These are phyloP conservation scores for Scaptomyza cyrtandrae DNA, from an alignment of 2,888 invertebrate species.

Conservation along the genomic window DNA sequence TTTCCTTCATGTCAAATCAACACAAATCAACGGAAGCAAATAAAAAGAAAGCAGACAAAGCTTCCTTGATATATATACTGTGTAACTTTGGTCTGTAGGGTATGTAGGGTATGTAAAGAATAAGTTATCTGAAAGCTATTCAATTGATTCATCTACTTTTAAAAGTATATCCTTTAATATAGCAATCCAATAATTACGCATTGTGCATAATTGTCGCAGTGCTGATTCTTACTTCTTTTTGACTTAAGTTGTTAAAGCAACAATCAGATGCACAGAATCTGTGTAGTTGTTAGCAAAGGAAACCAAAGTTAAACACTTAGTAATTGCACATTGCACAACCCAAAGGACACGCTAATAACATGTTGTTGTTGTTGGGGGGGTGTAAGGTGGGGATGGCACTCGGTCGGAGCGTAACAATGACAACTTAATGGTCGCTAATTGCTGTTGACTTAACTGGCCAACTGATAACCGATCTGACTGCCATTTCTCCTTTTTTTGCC, in stretches of 20 bases:
- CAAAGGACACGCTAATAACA: not conserved
- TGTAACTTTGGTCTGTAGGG: too few species aligned
- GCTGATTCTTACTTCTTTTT: too few species aligned
- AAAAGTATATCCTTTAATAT: not conserved
- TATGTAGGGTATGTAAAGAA: too few species aligned
- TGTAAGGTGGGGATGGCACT: not conserved
- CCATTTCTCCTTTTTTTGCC: not conserved
- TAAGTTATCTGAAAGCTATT: too few species aligned
- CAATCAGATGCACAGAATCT: not conserved
- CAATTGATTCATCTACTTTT: too few species aligned
- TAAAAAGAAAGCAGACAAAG: not conserved
- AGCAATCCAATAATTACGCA: too few species aligned
- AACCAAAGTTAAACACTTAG: not conserved
- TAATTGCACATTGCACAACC: not conserved
- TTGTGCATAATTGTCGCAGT: too few species aligned
- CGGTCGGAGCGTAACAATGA: slow-evolving; percentile 6
- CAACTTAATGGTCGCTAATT: slow-evolving; percentile 49
- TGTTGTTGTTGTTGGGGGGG: too few species aligned
- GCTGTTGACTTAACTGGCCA: slow-evolving; percentile 43
- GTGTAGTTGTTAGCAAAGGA: not conserved
- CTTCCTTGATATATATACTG: too few species aligned
- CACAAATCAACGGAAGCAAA: slow-evolving; percentile 34
- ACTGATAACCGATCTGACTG: slow-evolving; percentile 25
- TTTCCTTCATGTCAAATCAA: slow-evolving; percentile 56
- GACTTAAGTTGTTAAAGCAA: not conserved